phyloP scores from a whole-genome alignment of 35 echinoderm and acorn worm species.

The Acanthaster planci region DNA sequence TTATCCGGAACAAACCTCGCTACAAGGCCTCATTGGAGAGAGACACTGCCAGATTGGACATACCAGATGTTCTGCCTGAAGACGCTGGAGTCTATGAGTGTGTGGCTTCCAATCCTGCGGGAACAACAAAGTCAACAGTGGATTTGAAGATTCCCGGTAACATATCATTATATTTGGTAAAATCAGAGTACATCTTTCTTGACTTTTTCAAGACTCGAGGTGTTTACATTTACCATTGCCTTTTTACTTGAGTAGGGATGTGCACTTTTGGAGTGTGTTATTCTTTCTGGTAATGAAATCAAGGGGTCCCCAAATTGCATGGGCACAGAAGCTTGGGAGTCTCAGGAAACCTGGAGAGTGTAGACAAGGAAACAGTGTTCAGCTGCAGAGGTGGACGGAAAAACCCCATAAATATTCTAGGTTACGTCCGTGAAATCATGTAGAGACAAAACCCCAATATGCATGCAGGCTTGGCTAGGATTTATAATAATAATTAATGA shows the following conservation, averaged over 20 bases:
- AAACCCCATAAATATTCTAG: neutral
- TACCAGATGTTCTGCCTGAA: conserved; percentile 57
- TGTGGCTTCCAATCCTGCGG: conserved; percentile 67
- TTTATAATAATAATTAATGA: no score
- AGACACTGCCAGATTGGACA: conserved; percentile 49
- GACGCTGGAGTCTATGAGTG: conserved; percentile 71
- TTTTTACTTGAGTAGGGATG: no score
- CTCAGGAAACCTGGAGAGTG: conserved; percentile 38
- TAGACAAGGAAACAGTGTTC: neutral
- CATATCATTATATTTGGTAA: no score
- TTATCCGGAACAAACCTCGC: conserved; percentile 42
- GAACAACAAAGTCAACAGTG: conserved; percentile 41
- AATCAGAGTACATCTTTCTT: neutral
- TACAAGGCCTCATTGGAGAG: conserved; percentile 51
- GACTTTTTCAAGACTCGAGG: neutral
- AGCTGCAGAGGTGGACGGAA: neutral
- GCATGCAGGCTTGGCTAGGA: no score
- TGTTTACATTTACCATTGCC: no score
- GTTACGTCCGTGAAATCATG: neutral
- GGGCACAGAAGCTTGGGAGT: neutral
- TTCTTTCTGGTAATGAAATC: no score
- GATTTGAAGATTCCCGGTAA: conserved; percentile 35
- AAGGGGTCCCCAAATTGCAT: no score
- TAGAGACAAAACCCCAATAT: neutral
- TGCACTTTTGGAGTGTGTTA: no score